Evolutionary conservation across 2,113 vertebrate genomes (phyloP).

Genomic region (Cyanocitta stelleri): DNA sequence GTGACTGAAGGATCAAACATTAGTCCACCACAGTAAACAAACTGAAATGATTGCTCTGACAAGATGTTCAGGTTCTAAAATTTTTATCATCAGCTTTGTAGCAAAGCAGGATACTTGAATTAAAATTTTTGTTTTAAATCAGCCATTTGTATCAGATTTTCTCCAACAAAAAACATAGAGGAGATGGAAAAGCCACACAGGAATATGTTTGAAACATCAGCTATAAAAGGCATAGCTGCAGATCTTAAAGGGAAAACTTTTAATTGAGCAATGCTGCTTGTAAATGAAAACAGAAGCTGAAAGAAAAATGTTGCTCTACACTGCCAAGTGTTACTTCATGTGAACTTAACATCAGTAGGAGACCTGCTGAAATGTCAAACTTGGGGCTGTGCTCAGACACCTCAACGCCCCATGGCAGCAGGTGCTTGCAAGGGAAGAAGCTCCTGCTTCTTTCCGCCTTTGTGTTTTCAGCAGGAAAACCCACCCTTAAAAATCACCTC

Average conservation of each 20-base stretch:
- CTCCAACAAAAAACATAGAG: not conserved
- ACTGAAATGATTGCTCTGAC: not conserved
- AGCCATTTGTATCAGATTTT: not conserved
- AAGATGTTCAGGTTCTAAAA: not conserved
- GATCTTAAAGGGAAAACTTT: not conserved
- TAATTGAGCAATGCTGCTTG: not conserved
- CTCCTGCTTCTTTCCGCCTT: not conserved
- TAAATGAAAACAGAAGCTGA: not conserved
- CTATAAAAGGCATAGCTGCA: not conserved
- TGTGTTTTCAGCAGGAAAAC: not conserved
- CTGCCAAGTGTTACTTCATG: not conserved
- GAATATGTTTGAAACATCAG: not conserved
- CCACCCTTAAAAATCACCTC: not conserved
- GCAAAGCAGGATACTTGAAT: not conserved
- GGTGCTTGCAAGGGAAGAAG: not conserved
- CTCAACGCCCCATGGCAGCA: accelerated
- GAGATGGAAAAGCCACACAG: not conserved
- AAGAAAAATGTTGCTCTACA: not conserved
- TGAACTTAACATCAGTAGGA: not conserved
- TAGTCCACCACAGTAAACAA: not conserved
- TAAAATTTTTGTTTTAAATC: not conserved
- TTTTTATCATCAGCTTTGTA: not conserved
- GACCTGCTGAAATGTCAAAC: not conserved
- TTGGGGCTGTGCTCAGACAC: not conserved
- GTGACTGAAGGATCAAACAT: not conserved